A percentile compares a stretch with the other conserved stretches of the same genome.
phyloP scores from a whole-genome alignment of 2,888 invertebrate genomes.

The Alcis repandata region DNA sequence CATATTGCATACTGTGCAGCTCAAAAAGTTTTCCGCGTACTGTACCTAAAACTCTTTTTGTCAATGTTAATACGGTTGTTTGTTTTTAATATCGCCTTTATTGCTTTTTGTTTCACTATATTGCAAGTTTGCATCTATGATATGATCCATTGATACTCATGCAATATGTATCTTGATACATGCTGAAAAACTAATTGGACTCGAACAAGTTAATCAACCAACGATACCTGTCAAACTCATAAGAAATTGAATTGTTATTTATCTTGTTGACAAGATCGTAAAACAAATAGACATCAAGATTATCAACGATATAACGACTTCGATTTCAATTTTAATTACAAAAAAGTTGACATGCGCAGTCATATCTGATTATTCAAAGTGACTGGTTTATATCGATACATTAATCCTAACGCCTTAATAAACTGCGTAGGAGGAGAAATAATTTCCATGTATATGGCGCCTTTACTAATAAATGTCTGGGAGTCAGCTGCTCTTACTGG shows the following conservation, averaged over 20 bases:
- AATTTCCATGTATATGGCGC: conserved; percentile 78
- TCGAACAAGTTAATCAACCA: conserved; percentile 25
- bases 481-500: conserved; percentile 77
- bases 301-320: conserved; percentile 13
- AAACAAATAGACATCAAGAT: conserved; percentile 22
- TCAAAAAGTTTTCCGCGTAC: no score
- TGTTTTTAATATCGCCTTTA: no score
- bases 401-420: conserved; percentile 67
- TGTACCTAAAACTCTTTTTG: no score
- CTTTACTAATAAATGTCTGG: conserved; percentile 68
- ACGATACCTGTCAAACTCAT: conserved; percentile 24
- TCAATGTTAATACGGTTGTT: no score
- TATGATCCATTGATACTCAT: conserved; percentile 6
- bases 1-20: no score
- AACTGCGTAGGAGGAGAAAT: conserved; percentile 54
- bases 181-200: conserved; percentile 24
- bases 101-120: not conserved
- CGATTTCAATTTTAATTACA: conserved; percentile 24
- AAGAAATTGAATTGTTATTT: conserved; percentile 28
- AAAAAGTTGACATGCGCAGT: conserved; percentile 14
- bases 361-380: not conserved
- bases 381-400: conserved; percentile 24
- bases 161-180: conserved; percentile 24
- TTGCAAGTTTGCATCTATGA: no score
- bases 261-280: conserved; percentile 27